Evolutionary conservation across 2,113 vertebrate genomes (phyloP).

Genomic region (Herpailurus yagouaroundi): DNA sequence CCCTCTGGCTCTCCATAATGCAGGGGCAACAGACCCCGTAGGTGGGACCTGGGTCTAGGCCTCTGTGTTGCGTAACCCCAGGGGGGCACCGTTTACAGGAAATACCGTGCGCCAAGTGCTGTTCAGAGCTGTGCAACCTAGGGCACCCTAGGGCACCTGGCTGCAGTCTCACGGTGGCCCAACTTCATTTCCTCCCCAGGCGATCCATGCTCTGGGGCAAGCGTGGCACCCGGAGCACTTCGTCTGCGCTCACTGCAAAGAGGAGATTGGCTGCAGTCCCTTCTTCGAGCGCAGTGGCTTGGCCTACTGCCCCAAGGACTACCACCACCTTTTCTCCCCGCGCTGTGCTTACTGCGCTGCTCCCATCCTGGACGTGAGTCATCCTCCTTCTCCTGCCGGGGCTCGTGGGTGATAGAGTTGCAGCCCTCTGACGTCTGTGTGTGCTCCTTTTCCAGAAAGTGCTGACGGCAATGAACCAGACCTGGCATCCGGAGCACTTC

Average conservation of each 20-base stretch:
- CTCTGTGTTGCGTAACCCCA: not conserved
- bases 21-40: fast-evolving
- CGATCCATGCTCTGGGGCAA: conserved; percentile 91
- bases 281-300: conserved; percentile 91
- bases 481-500: conserved; percentile 97
- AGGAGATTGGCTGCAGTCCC: conserved; percentile 86
- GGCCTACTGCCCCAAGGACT: conserved; percentile 92
- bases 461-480: conserved; percentile 92
- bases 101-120: not conserved
- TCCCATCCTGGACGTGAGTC: conserved; percentile 87
- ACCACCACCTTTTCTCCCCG: conserved; percentile 90
- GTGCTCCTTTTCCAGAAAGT: conserved; percentile 88
- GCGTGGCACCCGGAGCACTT: conserved; percentile 96
- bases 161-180: fast-evolving
- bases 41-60: not conserved
- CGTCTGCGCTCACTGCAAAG: conserved; percentile 87
- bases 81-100: not conserved
- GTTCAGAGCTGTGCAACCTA: not conserved
- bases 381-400: fast-evolving
- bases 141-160: fast-evolving
- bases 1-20: not conserved
- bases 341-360: conserved; percentile 92
- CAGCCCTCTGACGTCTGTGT: not conserved
- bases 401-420: not conserved
- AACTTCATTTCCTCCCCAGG: conserved; percentile 73